These are phyloP conservation scores for Strongylocentrotus purpuratus DNA, from an alignment of 35 echinoderm and acorn worm species.

Conservation along the genomic window DNA sequence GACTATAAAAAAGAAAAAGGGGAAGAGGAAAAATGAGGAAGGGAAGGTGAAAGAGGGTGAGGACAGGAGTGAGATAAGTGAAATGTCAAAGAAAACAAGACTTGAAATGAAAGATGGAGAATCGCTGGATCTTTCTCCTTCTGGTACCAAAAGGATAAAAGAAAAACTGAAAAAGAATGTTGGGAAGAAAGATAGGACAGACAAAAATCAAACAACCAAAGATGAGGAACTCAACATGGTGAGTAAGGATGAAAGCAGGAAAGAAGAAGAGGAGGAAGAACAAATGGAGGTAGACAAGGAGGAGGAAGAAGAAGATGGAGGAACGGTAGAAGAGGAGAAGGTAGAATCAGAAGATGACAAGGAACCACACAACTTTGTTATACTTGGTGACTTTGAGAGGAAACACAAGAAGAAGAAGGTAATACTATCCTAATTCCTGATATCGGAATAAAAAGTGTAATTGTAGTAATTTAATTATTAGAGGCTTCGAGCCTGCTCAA, in stretches of 20 bases:
- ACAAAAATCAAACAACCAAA: not conserved
- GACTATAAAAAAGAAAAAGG: not conserved
- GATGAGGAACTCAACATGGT: not conserved
- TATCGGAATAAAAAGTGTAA: not conserved
- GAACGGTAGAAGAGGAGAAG: not conserved
- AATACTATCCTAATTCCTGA: not conserved
- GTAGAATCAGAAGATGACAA: constrained; percentile 3
- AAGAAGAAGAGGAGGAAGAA: not conserved
- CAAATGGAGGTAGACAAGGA: constrained; percentile 1
- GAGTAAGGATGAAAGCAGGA: not conserved
- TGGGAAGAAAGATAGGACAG: not conserved
- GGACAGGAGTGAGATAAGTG: not conserved
- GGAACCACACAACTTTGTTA: constrained; percentile 40
- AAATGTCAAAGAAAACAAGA: not conserved
- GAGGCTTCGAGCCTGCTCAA: too few species aligned
- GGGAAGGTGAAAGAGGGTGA: not conserved
- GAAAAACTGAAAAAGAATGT: not conserved
- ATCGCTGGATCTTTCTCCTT: not conserved
- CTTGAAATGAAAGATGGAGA: not conserved
- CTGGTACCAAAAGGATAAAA: not conserved
- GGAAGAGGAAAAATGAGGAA: not conserved
- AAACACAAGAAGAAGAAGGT: constrained; percentile 70
- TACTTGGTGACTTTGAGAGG: constrained; percentile 68
- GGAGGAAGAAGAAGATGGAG: constrained; percentile 44
- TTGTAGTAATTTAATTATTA: too few species aligned